Conservation (phyloP, 2,797 vertebrate species). For the Pogoniulus pusillus region DNA sequence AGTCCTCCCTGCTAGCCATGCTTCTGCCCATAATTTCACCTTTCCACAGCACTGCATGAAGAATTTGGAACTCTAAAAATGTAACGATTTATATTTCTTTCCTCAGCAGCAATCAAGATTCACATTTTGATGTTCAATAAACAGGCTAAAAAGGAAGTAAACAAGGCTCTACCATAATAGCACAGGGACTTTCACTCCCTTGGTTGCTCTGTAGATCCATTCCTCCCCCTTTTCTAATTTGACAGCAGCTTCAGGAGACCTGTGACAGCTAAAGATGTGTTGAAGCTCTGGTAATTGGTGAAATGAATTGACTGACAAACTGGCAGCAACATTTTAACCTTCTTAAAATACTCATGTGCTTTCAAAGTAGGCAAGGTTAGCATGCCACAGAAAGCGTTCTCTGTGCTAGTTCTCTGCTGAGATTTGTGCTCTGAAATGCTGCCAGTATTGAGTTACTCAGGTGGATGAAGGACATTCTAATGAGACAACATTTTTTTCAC, state of each 20-base stretch:
- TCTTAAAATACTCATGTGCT: background rate
- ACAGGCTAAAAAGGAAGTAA: background rate
- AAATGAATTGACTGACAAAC: background rate
- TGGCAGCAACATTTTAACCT: background rate
- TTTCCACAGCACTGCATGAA: background rate
- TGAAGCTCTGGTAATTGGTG: background rate
- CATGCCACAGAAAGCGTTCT: background rate
- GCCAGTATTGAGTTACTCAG: constrained; percentile 8
- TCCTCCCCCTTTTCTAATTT: background rate
- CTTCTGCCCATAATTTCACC: background rate
- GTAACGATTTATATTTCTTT: background rate
- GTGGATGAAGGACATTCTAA: constrained; percentile 12
- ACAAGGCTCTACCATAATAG: background rate
- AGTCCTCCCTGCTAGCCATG: background rate
- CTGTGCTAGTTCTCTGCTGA: background rate
- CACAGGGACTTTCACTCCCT: background rate
- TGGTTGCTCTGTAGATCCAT: background rate
- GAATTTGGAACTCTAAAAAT: background rate
- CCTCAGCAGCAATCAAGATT: background rate
- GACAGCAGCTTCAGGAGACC: background rate
- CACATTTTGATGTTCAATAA: background rate
- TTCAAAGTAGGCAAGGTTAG: background rate
- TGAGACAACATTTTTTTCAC: background rate
- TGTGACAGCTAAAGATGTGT: background rate
- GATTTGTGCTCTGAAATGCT: constrained; percentile 6